Evolutionary conservation across 2,113 vertebrate species (phyloP), one percentile per base, ranked within the genome.

Genomic region (Myodes glareolus): DNA sequence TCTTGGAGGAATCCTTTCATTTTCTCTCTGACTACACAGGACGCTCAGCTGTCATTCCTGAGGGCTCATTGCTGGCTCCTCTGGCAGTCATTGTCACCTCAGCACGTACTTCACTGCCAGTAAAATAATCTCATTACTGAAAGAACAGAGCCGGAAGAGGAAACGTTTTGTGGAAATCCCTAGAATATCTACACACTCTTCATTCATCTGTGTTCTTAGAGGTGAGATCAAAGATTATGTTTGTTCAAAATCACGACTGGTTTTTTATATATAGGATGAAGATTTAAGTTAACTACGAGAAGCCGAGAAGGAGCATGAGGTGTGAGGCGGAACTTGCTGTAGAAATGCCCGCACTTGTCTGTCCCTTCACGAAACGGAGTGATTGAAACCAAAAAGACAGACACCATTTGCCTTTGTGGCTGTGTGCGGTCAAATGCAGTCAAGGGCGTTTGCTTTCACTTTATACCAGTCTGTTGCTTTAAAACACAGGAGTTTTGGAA

Each of bases 1-100:
- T 97, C 36, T 80, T n/a, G 14, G 76, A 93, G 45, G 87, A 92
- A 50, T 33, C 31, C 50, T 93, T 95, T 94, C 36, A 58, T 95
- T 96, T 95, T 81, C 36, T 68, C 55, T 89, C 25, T 93, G 1
- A 90, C 87, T 52, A n/a, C 36, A 80, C 4, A 31, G 67, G 23
- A 80, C 16, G 2, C 36, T 3, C 29, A 81, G 50, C 4, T 91
- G 31, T 55, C 67, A 70, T 84, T 93, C n/a, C 70, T 81, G 58
- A 84, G 78, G 42, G 23, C 31, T 90, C 14, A 27, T 84, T 13
- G n/a, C 33, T 89, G 45, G 6, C 63, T n/a, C 7, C 36, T 96
- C 84, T 2, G 9, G 23, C 14, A 21, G 0, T 58, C 58, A 58
- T 2, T 86, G 77, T 77, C 47, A 47, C 2, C 21, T 88, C n/a